Conservation (phyloP, 2,113 vertebrate species). For the Uria lomvia region DNA sequence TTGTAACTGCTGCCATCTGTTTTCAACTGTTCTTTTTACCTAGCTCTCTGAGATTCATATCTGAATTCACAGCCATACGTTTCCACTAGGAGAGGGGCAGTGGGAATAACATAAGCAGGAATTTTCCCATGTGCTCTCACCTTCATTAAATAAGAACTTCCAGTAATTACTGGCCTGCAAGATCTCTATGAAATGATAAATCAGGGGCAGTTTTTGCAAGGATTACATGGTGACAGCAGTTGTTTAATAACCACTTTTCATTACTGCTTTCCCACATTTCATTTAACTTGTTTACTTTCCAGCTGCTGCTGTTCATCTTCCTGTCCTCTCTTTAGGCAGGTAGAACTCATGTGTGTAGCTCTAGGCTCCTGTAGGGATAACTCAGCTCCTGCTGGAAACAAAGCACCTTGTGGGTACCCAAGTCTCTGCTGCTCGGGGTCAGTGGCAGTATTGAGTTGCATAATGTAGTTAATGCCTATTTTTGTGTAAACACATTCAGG, state of each 20-base stretch:
- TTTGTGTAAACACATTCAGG: not conserved
- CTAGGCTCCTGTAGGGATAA: not conserved
- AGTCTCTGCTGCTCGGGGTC: not conserved
- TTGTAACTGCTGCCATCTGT: conserved; percentile 81
- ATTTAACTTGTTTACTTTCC: conserved; percentile 32
- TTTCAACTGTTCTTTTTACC: conserved; percentile 82
- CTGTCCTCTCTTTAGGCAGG: conserved; percentile 5
- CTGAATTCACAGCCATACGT: conserved; percentile 56
- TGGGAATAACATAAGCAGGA: conserved; percentile 33
- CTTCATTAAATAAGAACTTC: conserved; percentile 15
- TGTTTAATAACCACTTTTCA: conserved; percentile 60
- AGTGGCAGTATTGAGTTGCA: not conserved
- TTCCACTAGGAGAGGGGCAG: conserved; percentile 5
- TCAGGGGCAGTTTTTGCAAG: conserved; percentile 27
- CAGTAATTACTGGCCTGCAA: conserved; percentile 1
- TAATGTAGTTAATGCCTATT: not conserved
- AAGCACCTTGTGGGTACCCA: not conserved
- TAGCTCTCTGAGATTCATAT: conserved; percentile 64
- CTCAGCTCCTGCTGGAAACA: not conserved
- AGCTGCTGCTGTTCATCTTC: conserved; percentile 23
- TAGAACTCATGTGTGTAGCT: not conserved
- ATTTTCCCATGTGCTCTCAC: conserved; percentile 52
- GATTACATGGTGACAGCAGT: not conserved
- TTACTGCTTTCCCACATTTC: not conserved
- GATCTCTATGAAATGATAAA: conserved; percentile 26